Evolutionary conservation across 2,888 invertebrate species (phyloP), one percentile per base, ranked within the genome.

Genomic region (Amphipyra tragopoginis): DNA sequence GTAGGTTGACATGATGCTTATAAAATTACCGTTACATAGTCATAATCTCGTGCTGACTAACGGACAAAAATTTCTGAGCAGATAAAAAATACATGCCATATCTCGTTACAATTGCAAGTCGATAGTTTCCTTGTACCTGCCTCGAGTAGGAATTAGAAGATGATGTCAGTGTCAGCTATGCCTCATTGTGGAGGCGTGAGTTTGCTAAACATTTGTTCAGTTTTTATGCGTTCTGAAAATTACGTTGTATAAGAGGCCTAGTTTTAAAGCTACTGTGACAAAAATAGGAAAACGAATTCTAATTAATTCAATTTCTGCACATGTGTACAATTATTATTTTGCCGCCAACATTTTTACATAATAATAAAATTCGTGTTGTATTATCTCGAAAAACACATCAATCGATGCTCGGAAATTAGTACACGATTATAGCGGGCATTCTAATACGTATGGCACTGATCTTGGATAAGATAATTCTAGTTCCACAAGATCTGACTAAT

Each of bases 1-100:
- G 75, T 73, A 65, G 76, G 69, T 65, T 78, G 71, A 69, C 62
- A 49, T 63, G 63, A 61, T 72, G 65, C 65, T 69, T 73, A 71
- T 59, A 73, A 64, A 47, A 69, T 59, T 64, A 73, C 77, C 74
- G 79, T 79, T 79, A 74, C 15, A 63, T 26, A 53, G 63, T 63
- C 56, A 64, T 64, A 57, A 64, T 58, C 57, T 58, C 53, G 53
- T 64, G 60, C 72, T 73, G 66, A 72, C 61, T 79, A 79, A 72
- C 71, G 75, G 72, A 56, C 45, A 45, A 65, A 63, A 38, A 63
- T 45, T 52, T 65, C 57, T 60, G 65, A 60, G 45, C 29, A 69
- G 57, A 75, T 65, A 55, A 52, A 43, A 56, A 40, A 54, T 61
- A 73, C 66, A 62, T 67, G 61, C 14, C 44, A 54, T 75, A 73